A percentile compares a stretch with the other conserved stretches of the same genome.
Conservation (phyloP, 2,113 vertebrate genomes). For the Lagopus muta region DNA sequence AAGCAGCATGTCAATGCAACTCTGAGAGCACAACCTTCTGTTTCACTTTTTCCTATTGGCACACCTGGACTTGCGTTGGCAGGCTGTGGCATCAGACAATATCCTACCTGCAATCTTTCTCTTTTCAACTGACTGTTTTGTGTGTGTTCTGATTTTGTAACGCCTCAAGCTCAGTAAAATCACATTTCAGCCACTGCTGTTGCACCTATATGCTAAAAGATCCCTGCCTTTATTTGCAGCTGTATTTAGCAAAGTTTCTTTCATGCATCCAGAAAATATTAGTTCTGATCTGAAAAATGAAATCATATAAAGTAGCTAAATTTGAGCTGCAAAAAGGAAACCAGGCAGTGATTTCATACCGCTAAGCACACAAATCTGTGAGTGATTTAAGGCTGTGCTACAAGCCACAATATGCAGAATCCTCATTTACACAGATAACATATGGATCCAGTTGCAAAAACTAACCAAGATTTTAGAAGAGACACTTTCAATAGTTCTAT, state of each 20-base stretch:
- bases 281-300: background rate
- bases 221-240: background rate
- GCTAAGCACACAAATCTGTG: background rate
- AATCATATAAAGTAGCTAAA: background rate
- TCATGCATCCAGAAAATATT: background rate
- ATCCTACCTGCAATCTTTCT: background rate
- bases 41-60: background rate
- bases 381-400: background rate
- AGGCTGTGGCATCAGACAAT: background rate
- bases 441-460: background rate
- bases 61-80: background rate
- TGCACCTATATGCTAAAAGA: background rate
- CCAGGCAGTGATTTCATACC: background rate
- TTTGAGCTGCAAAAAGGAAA: background rate
- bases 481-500: background rate
- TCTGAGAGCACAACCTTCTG: fast-evolving
- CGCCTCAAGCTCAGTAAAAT: background rate
- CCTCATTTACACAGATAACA: background rate
- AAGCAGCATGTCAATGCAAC: background rate
- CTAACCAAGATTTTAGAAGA: background rate
- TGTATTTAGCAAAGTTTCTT: background rate
- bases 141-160: background rate
- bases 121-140: background rate
- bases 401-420: background rate
- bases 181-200: background rate